A percentile compares a stretch with the other conserved stretches of the same genome.
Evolutionary conservation across 2,888 invertebrate species (phyloP).

Genomic region (Leptarthrus brevirostris): DNA sequence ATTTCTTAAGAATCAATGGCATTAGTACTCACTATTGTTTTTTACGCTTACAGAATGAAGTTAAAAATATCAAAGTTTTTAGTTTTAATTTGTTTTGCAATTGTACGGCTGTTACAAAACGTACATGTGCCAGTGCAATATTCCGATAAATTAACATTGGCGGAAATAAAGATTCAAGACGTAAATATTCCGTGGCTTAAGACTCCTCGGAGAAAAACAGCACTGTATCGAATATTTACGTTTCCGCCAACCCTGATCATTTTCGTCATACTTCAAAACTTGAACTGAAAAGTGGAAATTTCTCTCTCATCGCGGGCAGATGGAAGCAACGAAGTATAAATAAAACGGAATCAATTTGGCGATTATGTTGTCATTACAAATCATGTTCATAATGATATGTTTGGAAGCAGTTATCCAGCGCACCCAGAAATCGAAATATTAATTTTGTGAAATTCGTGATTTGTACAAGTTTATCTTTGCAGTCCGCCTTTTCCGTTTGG

Average conservation of each 20-base stretch:
- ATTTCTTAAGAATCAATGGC: no score
- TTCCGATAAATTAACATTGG: no score
- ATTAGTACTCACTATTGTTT: no score
- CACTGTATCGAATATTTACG: slow-evolving; percentile 23
- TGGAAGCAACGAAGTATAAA: slow-evolving; percentile 41
- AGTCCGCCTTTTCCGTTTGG: slow-evolving; percentile 49
- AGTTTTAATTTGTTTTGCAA: no score
- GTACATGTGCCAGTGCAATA: no score
- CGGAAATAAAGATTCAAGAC: no score
- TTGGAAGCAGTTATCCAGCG: slow-evolving; percentile 49
- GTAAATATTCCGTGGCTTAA: no score
- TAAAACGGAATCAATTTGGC: slow-evolving; percentile 56
- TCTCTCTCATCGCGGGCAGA: slow-evolving; percentile 44
- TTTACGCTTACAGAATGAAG: no score
- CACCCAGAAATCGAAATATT: slow-evolving; percentile 50
- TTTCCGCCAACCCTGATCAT: slow-evolving; percentile 19
- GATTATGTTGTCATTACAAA: slow-evolving; percentile 59
- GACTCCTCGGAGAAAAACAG: no score
- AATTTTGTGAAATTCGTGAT: slow-evolving; percentile 53
- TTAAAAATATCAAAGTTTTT: no score
- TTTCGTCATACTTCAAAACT: slow-evolving; percentile 12
- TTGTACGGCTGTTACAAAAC: no score
- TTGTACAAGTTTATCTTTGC: slow-evolving; percentile 53
- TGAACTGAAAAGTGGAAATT: slow-evolving; percentile 35
- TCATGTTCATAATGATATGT: slow-evolving; percentile 58